A percentile compares a stretch with the other conserved stretches of the same genome.
These are phyloP conservation scores for Toxotes jaculatrix DNA, from an alignment of 2,113 vertebrate species.

Conservation along the genomic window DNA sequence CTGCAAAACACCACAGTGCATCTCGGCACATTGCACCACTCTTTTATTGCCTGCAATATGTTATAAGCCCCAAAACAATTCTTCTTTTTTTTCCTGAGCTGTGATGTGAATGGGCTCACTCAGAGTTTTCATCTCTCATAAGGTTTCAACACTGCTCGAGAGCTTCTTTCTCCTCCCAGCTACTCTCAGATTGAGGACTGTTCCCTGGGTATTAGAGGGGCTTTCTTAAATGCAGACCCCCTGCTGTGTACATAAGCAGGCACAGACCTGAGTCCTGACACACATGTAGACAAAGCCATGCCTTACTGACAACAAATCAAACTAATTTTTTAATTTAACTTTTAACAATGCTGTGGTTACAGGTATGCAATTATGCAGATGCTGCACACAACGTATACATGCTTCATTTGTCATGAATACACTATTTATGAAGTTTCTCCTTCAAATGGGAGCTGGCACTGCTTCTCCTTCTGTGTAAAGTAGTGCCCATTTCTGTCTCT, in stretches of 20 bases:
- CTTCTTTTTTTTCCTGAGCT: neutral
- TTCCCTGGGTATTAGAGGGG: conserved; percentile 12
- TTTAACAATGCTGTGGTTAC: conserved; percentile 8
- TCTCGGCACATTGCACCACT: conserved; percentile 27
- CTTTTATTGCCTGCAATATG: conserved; percentile 40
- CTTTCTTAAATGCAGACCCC: conserved; percentile 33
- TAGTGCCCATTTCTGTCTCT: conserved; percentile 8
- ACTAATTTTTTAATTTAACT: conserved; percentile 7
- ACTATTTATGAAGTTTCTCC: conserved; percentile 50
- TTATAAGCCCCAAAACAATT: conserved; percentile 25
- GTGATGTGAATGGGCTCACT: conserved; percentile 35
- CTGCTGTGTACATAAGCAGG: conserved; percentile 35
- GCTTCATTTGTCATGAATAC: conserved; percentile 48
- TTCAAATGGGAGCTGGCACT: conserved; percentile 5
- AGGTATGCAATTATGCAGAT: conserved; percentile 52
- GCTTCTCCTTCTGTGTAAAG: neutral
- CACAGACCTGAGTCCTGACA: conserved; percentile 27
- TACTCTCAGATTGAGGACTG: conserved; percentile 19
- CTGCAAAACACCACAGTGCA: conserved; percentile 30
- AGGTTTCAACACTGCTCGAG: conserved; percentile 15
- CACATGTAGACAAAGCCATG: conserved; percentile 18
- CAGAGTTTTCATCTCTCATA: conserved; percentile 20
- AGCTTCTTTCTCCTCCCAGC: neutral
- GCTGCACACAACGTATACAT: neutral
- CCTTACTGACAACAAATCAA: conserved; percentile 10